These are phyloP conservation scores for Paradisaea rubra DNA, from an alignment of 2,113 vertebrate species.

Conservation along the genomic window DNA sequence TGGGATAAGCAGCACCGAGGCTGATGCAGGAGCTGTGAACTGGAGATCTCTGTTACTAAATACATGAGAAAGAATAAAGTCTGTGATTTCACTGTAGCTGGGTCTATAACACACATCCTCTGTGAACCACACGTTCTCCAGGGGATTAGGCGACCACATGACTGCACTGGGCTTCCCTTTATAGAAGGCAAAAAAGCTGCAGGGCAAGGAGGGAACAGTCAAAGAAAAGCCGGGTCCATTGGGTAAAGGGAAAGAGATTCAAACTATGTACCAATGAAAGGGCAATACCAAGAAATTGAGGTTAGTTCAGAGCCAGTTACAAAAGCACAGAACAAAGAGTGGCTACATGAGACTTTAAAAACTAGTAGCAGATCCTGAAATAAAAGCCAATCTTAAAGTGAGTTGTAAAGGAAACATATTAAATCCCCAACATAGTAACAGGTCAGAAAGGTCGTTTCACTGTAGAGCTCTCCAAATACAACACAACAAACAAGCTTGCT, in stretches of 20 bases:
- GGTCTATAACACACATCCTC: background rate
- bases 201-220: background rate
- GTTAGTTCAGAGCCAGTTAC: background rate
- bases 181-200: background rate
- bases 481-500: background rate
- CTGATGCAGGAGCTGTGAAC: background rate
- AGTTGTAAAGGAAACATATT: background rate
- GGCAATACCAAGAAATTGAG: background rate
- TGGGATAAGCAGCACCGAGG: background rate
- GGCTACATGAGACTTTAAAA: background rate
- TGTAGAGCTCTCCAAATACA: background rate
- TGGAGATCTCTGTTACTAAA: background rate
- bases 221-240: background rate
- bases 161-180: background rate
- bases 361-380: background rate
- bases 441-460: background rate
- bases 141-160: background rate
- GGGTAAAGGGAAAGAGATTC: background rate
- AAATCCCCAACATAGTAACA: background rate
- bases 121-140: background rate
- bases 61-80: background rate
- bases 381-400: background rate
- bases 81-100: background rate
- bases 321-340: background rate
- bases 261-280: background rate